phyloP scores from a whole-genome alignment of 2,113 vertebrate genomes.

The Carollia perspicillata region DNA sequence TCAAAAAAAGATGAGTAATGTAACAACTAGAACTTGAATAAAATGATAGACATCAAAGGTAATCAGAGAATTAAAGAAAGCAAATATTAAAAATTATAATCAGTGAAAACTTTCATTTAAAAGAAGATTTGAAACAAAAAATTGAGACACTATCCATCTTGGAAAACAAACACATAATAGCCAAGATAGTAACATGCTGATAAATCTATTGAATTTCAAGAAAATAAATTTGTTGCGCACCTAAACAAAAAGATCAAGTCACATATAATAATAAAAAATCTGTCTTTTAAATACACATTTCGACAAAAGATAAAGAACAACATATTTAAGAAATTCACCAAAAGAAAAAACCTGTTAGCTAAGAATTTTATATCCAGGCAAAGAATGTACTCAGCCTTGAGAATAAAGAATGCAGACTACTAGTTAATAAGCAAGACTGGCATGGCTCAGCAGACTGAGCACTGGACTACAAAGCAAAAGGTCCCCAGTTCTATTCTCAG shows the following conservation, averaged over 20 bases:
- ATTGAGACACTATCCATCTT: background rate
- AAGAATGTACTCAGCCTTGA: background rate
- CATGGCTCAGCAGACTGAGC: no score
- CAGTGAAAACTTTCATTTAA: background rate
- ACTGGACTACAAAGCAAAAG: no score
- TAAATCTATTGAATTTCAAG: background rate
- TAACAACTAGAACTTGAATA: background rate
- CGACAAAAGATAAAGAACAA: background rate
- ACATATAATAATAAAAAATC: background rate
- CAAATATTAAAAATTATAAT: background rate
- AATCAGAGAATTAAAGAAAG: background rate
- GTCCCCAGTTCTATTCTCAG: no score
- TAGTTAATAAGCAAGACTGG: background rate
- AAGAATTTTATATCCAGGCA: background rate
- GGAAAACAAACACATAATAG: background rate
- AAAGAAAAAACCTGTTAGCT: background rate
- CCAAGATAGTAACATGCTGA: background rate
- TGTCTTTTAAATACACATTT: background rate
- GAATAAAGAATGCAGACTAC: background rate
- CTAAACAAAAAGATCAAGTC: background rate
- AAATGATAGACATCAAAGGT: background rate
- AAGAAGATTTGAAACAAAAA: background rate
- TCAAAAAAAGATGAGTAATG: background rate
- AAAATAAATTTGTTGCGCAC: background rate
- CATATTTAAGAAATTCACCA: background rate